Base-by-base conservation (phyloP, 2,797 vertebrate species). In the Pelobates cultripes region DNA sequence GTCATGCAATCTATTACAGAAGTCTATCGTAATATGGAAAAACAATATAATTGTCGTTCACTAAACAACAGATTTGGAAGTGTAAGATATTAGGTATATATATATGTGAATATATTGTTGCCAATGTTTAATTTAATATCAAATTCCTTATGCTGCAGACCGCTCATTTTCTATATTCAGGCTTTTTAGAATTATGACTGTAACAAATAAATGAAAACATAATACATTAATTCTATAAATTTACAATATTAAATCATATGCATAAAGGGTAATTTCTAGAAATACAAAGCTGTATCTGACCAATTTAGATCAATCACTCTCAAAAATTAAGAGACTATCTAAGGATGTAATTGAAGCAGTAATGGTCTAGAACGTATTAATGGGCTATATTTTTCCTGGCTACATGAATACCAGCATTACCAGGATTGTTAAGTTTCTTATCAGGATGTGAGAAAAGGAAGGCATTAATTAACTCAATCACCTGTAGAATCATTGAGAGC, bases 281-380 rank as follows among this genome's bases (percentile, higher is more conserved):
- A 28, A 40, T 64, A 64, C 40, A 64, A 64, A 40, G 28, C 13
- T 57, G n/a, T 7, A n/a, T 64, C 12, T 64, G 61, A 12, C n/a
- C 73, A 14, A 45, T 57, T 69, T 80, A 57, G n/a, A 74, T 68
- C 53, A 57, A 80, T 28, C 71, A 17, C 45, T 40, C 17, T 43
- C 15, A 44, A 5, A 68, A 55, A 74, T 74, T 17, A 60, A 12
- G 28, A 75, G 43, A 63, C 45, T 63, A 75, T 45, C 13, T 63
- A 43, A 43, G 9, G 28, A 43, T 43, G 43, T 69, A 80, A 75
- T 43, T 70, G 44, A 42, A 73, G 17, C 13, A 28, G 44, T 74
- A 75, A 80, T 80, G 40, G 67, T 71, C 60, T 75, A 47, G 43
- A 81, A 47, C n/a, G 45, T 73, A 67, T 63, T 81, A 70, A 75